These are phyloP conservation scores for Erebia aethiops DNA, from an alignment of 2,888 invertebrate species.

Conservation along the genomic window DNA sequence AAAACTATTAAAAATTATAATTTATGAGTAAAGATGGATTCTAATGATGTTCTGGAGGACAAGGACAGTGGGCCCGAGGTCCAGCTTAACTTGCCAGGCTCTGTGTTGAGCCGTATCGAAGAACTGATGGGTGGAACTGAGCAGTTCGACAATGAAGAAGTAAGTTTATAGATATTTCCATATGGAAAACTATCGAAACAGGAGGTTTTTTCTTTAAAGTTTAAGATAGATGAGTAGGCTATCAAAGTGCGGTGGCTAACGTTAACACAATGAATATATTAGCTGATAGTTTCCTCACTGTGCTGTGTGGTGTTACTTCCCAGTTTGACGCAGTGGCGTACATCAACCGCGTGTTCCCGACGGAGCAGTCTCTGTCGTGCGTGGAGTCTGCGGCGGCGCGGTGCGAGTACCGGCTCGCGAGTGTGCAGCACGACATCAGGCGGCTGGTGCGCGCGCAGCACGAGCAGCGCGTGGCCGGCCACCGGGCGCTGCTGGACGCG, in stretches of 20 bases:
- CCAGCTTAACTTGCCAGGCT: slow-evolving; percentile 88
- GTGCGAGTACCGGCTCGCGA: slow-evolving; percentile 88
- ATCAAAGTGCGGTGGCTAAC: not conserved
- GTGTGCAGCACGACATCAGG: slow-evolving; percentile 95
- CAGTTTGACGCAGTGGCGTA: slow-evolving; percentile 97
- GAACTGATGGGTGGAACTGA: slow-evolving; percentile 95
- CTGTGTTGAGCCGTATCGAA: slow-evolving; percentile 95
- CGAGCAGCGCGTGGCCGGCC: slow-evolving; percentile 92
- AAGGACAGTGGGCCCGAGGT: slow-evolving; percentile 75
- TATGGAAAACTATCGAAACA: not conserved
- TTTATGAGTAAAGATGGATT: slow-evolving; percentile 58
- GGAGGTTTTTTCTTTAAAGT: not conserved
- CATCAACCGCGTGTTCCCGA: slow-evolving; percentile 98
- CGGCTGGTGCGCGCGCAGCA: slow-evolving; percentile 95
- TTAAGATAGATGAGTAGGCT: not conserved
- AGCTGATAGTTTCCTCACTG: not conserved
- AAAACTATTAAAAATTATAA: slow-evolving; percentile 30
- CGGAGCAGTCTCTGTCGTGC: slow-evolving; percentile 96
- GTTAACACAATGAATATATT: not conserved
- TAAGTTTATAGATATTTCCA: slow-evolving; percentile 43
- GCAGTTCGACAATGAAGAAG: slow-evolving; percentile 89
- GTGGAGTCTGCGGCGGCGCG: slow-evolving; percentile 72
- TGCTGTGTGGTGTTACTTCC: not conserved
- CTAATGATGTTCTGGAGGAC: slow-evolving; percentile 65
- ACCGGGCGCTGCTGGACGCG: slow-evolving; percentile 92